Evolutionary conservation across 2,113 vertebrate genomes (phyloP).

Genomic region (Arenaria interpres): DNA sequence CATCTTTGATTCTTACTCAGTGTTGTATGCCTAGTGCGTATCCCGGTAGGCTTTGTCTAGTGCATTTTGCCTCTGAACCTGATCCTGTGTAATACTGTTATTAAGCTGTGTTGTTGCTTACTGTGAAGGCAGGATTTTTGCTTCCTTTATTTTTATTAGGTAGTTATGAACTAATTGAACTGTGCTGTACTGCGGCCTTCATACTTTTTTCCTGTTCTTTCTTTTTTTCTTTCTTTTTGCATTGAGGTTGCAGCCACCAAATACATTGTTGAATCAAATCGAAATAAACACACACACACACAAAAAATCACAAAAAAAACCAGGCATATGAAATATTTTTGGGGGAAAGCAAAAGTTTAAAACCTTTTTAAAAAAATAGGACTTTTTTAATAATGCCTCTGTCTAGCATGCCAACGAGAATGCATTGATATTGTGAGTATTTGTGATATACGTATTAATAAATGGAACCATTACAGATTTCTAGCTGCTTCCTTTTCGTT

Average conservation of each 20-base stretch:
- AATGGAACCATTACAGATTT: conserved; percentile 83
- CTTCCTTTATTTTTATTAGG: conserved; percentile 72
- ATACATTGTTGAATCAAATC: conserved; percentile 63
- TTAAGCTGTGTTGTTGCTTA: conserved; percentile 80
- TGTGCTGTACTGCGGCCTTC: conserved; percentile 70
- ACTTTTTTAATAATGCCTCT: conserved; percentile 82
- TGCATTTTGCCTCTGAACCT: conserved; percentile 73
- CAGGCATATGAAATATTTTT: conserved; percentile 70
- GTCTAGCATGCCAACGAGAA: conserved; percentile 89
- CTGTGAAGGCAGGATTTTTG: conserved; percentile 74
- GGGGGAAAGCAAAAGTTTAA: conserved; percentile 75
- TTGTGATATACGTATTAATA: conserved; percentile 98
- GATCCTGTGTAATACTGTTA: conserved; percentile 79
- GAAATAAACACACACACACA: conserved; percentile 40
- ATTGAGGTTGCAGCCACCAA: conserved; percentile 74
- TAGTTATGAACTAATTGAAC: conserved; percentile 71
- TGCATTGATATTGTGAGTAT: conserved; percentile 93
- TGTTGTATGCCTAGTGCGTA: conserved; percentile 73
- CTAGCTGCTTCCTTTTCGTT: conserved; percentile 54
- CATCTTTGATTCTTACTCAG: conserved; percentile 73
- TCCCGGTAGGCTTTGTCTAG: conserved; percentile 73
- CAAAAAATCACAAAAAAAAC: neutral
- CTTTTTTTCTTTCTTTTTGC: conserved; percentile 61
- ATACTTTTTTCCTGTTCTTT: conserved; percentile 56
- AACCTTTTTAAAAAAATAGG: conserved; percentile 77